These are phyloP conservation scores for Xerus inauris DNA, from an alignment of 2,113 vertebrate genomes.

Conservation along the genomic window DNA sequence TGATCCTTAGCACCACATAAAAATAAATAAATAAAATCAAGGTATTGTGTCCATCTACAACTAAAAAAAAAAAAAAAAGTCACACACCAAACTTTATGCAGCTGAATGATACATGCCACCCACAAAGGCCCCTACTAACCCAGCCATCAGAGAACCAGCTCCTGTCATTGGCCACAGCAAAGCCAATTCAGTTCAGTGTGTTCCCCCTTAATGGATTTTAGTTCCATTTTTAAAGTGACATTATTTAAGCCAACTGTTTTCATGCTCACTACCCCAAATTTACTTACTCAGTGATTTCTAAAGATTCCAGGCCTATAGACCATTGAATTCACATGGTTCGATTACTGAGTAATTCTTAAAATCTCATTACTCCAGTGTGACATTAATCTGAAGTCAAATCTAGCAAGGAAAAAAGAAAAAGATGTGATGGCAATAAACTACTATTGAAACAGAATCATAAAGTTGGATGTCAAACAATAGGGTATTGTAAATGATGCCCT, in stretches of 20 bases:
- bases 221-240: neutral
- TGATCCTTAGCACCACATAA: no score
- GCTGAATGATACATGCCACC: neutral
- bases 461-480: conserved; percentile 84
- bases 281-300: conserved; percentile 21
- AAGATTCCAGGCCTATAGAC: neutral
- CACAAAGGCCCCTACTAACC: neutral
- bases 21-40: no score
- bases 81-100: neutral
- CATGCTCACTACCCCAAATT: neutral
- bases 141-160: neutral
- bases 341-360: conserved; percentile 70
- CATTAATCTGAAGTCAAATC: conserved; percentile 80
- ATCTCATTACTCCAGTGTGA: conserved; percentile 72
- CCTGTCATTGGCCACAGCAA: neutral
- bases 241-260: neutral
- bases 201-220: neutral
- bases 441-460: conserved; percentile 81
- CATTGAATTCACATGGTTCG: conserved; percentile 43
- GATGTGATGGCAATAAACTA: conserved; percentile 77
- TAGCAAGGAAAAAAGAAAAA: conserved; percentile 73
- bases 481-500: conserved; percentile 81
- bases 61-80: neutral
- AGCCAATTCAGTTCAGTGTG: neutral
- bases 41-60: no score